Percentiles rank a stretch among this genome's conserved stretches.
Evolutionary conservation across 2,113 vertebrate genomes (phyloP).

Genomic region (Grallaria varia): DNA sequence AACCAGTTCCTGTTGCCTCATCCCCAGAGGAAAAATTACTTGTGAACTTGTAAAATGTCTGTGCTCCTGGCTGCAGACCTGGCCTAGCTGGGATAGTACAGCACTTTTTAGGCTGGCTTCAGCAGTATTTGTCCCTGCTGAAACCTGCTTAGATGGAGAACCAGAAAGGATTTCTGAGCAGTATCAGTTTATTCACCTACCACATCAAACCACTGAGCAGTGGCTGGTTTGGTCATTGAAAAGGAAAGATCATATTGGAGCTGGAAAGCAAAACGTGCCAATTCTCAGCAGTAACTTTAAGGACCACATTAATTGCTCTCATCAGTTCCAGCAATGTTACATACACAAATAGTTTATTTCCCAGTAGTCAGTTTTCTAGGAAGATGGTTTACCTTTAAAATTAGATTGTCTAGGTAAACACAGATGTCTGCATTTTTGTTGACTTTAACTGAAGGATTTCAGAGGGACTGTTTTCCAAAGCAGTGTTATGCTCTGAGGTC

Average conservation of each 20-base stretch:
- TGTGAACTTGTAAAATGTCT: not conserved
- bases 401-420: not conserved
- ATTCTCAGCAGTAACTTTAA: not conserved
- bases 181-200: not conserved
- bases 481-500: not conserved
- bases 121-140: not conserved
- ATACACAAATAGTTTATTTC: not conserved
- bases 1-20: not conserved
- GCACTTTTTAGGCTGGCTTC: not conserved
- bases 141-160: not conserved
- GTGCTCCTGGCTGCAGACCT: not conserved
- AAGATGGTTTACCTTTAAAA: not conserved
- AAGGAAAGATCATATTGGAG: not conserved
- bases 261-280: not conserved
- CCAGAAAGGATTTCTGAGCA: not conserved
- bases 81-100: not conserved
- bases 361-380: not conserved
- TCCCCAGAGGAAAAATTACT: accelerated
- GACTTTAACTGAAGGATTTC: not conserved
- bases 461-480: not conserved
- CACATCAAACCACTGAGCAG: not conserved
- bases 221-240: not conserved
- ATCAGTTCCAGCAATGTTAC: not conserved
- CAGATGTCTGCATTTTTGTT: not conserved
- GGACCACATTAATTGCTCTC: not conserved